Evolutionary conservation across 2,888 invertebrate species (phyloP), one percentile per base, ranked within the genome.

Genomic region (Fragum fragum): DNA sequence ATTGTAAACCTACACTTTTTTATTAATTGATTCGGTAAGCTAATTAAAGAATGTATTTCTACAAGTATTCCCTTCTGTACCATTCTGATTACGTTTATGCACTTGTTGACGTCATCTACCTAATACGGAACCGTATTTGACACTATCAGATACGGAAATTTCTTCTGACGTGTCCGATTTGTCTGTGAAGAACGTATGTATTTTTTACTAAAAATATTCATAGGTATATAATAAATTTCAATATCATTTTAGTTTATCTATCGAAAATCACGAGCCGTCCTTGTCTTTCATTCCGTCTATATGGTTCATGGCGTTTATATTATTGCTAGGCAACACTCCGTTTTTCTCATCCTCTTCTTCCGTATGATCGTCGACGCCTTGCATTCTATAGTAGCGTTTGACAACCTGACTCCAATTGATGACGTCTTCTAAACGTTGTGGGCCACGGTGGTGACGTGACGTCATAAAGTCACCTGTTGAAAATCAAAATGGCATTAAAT

Each of bases 321-420:
- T 71, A 29, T 53, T 53, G 55, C 36, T 53, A 53, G 36, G 53
- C 71, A 71, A 32, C 32, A 55, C 55, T 11, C 77, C 82, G 36
- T 78, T 75, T n/a, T 72, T 76, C 42, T 79, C 83, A 1, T 81
- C 85, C 3, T 86, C 86, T 9, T 81, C 79, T 1, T 76, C 76
- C 18, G 57, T 36, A 6, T 69, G 55, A 18, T 88, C 86, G 14
- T 85, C 87, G 21, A 86, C 69, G 6, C 91, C 91, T 66, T 88
- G 90, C 87, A 89, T 90, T 29, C 86, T 78, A 57, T 91, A 88
- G 73, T 93, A 94, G 57, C 91, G 91, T 36, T 91, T 89, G 6
- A 91, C 91, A 21, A 94, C 94, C 73, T 86, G 81, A 52, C 85
- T 76, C 94, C 94, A 94, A 79, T 94, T 90, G 2, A 94, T 92